Conservation (phyloP, 2,113 vertebrate species). For the Dipodomys ordii region DNA sequence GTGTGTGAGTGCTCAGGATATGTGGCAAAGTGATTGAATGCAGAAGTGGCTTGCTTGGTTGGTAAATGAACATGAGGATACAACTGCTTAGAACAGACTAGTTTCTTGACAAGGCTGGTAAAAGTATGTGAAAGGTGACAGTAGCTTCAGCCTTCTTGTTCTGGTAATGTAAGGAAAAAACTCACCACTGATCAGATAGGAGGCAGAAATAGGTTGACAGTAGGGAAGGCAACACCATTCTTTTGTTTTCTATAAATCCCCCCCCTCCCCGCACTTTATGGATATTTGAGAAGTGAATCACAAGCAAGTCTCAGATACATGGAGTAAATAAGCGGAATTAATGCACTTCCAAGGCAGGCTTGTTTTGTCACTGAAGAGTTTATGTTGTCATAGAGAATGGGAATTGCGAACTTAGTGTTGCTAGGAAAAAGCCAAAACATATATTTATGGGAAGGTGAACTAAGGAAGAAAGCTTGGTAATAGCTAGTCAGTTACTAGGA, state of each 20-base stretch:
- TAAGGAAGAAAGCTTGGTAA: background rate
- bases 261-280: background rate
- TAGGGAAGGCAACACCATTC: background rate
- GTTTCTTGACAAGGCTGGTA: constrained; percentile 2
- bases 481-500: background rate
- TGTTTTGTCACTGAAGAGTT: background rate
- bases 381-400: background rate
- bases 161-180: background rate
- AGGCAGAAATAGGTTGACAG: too few species aligned
- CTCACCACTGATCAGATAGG: background rate
- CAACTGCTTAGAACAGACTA: background rate
- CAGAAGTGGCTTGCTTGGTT: constrained; percentile 23
- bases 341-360: background rate
- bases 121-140: background rate
- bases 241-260: background rate
- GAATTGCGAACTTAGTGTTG: background rate
- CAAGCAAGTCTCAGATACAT: constrained; percentile 10
- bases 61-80: background rate
- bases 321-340: background rate
- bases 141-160: background rate
- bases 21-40: background rate
- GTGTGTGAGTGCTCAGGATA: constrained; percentile 51
- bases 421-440: background rate
- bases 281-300: constrained; percentile 40
- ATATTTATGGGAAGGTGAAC: background rate